Conservation (phyloP, 2,797 vertebrate species). For the Coendou prehensilis region DNA sequence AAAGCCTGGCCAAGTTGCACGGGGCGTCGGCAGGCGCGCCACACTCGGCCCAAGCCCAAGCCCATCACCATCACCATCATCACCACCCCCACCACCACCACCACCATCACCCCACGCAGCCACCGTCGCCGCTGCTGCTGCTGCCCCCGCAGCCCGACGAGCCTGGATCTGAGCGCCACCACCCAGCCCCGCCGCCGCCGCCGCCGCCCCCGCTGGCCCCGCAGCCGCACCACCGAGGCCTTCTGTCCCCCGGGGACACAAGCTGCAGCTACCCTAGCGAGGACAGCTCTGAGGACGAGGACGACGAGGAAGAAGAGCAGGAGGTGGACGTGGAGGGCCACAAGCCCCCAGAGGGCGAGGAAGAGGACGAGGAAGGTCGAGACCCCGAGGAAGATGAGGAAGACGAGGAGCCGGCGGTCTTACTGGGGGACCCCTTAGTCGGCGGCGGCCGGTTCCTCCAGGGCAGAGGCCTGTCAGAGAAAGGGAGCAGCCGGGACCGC, state of each 20-base stretch:
- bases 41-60: slow-evolving; percentile 92
- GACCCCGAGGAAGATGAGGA: slow-evolving; percentile 90
- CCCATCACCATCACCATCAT: slow-evolving; percentile 87
- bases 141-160: slow-evolving; percentile 83
- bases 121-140: slow-evolving; percentile 78
- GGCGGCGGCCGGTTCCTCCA: slow-evolving; percentile 81
- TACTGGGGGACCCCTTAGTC: slow-evolving; percentile 71
- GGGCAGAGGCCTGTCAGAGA: slow-evolving; percentile 86
- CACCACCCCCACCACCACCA: slow-evolving; percentile 78
- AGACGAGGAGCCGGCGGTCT: slow-evolving; percentile 81
- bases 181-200: slow-evolving; percentile 79
- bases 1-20: slow-evolving; percentile 97
- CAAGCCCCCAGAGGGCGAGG: slow-evolving; percentile 92
- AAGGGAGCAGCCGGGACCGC: slow-evolving; percentile 86
- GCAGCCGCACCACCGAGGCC: slow-evolving; percentile 85
- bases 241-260: slow-evolving; percentile 90
- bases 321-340: slow-evolving; percentile 92
- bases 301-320: slow-evolving; percentile 91
- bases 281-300: slow-evolving; percentile 90
- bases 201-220: slow-evolving; percentile 73
- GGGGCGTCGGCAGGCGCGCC: slow-evolving; percentile 83
- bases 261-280: slow-evolving; percentile 94
- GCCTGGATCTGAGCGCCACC: slow-evolving; percentile 82
- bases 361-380: slow-evolving; percentile 90
- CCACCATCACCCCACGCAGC: slow-evolving; percentile 77